These are phyloP conservation scores for Cheilosia scutellata DNA, from an alignment of 2,888 invertebrate species.

Conservation along the genomic window DNA sequence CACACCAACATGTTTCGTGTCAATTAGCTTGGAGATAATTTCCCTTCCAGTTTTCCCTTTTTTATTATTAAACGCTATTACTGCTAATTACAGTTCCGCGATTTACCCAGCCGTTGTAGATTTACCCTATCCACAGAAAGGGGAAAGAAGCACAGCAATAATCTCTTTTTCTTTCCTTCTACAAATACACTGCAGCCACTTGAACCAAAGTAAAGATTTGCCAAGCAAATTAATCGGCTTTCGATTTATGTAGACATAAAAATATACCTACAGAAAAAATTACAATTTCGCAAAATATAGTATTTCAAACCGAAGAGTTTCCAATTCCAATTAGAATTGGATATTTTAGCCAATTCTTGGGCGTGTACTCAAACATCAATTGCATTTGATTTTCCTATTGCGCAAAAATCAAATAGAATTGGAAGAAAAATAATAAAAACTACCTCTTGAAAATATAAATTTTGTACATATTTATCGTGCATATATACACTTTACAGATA, in stretches of 20 bases:
- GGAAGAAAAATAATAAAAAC: neutral
- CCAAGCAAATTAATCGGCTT: slow-evolving; percentile 13
- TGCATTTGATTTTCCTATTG: slow-evolving; percentile 24
- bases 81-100: slow-evolving; percentile 2
- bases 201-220: slow-evolving; percentile 49
- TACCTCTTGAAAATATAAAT: slow-evolving; percentile 1
- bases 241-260: neutral
- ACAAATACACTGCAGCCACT: slow-evolving; percentile 17
- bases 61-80: neutral
- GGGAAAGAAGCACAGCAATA: slow-evolving; percentile 53
- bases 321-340: slow-evolving; percentile 59
- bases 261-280: neutral
- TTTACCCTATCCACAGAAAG: slow-evolving; percentile 52
- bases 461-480: slow-evolving; percentile 36
- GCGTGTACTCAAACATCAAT: slow-evolving; percentile 50
- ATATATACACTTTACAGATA: slow-evolving; percentile 42
- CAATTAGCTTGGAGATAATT: neutral
- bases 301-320: neutral
- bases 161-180: slow-evolving; percentile 21
- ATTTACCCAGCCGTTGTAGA: slow-evolving; percentile 1
- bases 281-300: neutral
- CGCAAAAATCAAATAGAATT: slow-evolving; percentile 19
- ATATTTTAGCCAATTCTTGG: slow-evolving; percentile 35
- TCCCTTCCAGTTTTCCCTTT: neutral
- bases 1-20: neutral